Conservation (phyloP, 1,140 invertebrate species). For the Asobara japonica region DNA sequence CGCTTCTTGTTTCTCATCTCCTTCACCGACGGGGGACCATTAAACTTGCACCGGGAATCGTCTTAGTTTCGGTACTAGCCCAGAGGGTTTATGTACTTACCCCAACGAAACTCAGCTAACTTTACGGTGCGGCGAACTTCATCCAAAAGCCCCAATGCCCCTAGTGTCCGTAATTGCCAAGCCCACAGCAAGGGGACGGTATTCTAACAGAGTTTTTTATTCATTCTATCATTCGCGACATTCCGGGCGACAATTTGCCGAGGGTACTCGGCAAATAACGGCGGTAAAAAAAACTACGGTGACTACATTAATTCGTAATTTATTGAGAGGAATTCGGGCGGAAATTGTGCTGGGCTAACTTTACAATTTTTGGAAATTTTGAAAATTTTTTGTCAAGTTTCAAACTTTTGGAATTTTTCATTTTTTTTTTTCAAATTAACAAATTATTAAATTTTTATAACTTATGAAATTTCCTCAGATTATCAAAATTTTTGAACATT, state of each 20-base stretch:
- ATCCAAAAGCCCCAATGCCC: background rate
- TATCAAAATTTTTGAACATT: too few relatives aligned
- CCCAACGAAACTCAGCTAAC: slow-evolving; percentile 40
- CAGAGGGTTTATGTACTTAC: slow-evolving; percentile 51
- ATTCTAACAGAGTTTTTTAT: slow-evolving; percentile 3
- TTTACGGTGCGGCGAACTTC: slow-evolving; percentile 36
- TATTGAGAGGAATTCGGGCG: background rate
- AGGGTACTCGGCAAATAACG: background rate
- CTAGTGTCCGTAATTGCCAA: slow-evolving; percentile 26
- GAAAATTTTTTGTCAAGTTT: too few relatives aligned
- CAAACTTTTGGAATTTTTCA: too few relatives aligned
- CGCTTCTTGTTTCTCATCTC: background rate
- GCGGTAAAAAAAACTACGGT: background rate
- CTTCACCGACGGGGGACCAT: slow-evolving; percentile 43
- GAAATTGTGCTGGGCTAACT: too few relatives aligned
- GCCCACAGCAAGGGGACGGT: background rate
- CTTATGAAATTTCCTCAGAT: too few relatives aligned
- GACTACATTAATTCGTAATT: background rate
- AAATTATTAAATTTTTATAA: too few relatives aligned
- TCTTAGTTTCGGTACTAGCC: slow-evolving; percentile 46
- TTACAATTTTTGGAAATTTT: too few relatives aligned
- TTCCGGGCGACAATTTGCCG: background rate
- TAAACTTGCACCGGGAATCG: slow-evolving; percentile 50
- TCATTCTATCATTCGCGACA: background rate
- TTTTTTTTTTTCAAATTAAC: too few relatives aligned